Evolutionary conservation across 2,113 vertebrate genomes (phyloP).

Genomic region (Strix uralensis): DNA sequence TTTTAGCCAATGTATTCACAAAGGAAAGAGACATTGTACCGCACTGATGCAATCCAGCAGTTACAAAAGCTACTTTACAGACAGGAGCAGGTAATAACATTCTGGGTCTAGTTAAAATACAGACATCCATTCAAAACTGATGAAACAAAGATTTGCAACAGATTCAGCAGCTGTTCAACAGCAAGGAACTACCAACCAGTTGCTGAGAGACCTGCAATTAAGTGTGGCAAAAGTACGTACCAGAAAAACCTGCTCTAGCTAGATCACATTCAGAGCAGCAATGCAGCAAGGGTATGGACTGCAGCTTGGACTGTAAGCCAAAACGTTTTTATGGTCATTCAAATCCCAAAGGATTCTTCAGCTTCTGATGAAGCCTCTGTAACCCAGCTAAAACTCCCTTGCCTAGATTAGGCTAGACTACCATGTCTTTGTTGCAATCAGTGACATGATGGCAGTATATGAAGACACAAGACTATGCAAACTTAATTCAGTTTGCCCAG

Average conservation of each 20-base stretch:
- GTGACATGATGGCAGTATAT: neutral
- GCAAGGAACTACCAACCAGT: neutral
- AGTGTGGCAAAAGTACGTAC: rapidly evolving
- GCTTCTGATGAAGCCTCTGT: neutral
- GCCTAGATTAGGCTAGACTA: neutral
- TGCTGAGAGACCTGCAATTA: neutral
- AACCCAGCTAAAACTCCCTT: neutral
- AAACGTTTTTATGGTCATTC: too few species aligned
- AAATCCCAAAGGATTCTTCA: neutral
- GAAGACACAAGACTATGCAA: neutral
- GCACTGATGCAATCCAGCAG: neutral
- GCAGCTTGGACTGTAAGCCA: neutral
- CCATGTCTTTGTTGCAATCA: neutral
- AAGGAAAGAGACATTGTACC: neutral
- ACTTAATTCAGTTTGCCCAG: neutral
- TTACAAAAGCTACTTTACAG: neutral
- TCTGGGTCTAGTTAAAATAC: neutral
- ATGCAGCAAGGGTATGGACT: neutral
- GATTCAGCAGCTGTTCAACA: neutral
- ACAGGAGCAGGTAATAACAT: neutral
- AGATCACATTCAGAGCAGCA: neutral
- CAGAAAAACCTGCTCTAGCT: neutral
- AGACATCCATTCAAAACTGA: neutral
- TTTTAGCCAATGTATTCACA: neutral
- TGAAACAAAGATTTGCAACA: neutral